Percentiles rank a stretch among this genome's conserved stretches.
Conservation (phyloP, 1,140 invertebrate species). For the Trichoplusia ni region DNA sequence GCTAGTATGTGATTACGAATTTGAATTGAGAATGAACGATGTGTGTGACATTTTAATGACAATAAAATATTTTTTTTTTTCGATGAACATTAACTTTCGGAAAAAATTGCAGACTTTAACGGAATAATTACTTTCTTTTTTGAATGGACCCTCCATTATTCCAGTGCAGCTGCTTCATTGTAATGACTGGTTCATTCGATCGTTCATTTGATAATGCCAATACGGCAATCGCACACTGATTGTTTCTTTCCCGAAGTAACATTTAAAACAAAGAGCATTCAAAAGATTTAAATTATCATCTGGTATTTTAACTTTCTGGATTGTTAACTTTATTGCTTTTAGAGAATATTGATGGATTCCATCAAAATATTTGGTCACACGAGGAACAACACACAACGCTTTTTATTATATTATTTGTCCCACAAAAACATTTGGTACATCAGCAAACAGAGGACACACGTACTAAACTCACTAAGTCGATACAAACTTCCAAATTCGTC, state of each 20-base stretch:
- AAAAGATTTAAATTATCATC: background rate
- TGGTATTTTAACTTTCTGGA: too few relatives aligned
- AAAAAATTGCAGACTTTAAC: background rate
- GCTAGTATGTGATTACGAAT: too few relatives aligned
- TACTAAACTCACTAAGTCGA: background rate
- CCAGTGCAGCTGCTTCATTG: background rate
- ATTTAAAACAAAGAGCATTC: background rate
- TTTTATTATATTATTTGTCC: too few relatives aligned
- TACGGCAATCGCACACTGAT: conserved; percentile 18
- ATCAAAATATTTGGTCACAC: too few relatives aligned
- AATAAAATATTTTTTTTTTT: background rate
- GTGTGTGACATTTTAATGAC: too few relatives aligned
- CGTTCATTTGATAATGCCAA: conserved; percentile 11
- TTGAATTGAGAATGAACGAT: too few relatives aligned
- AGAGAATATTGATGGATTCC: too few relatives aligned
- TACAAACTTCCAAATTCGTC: background rate
- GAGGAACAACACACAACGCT: too few relatives aligned
- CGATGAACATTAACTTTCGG: background rate
- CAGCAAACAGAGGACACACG: background rate
- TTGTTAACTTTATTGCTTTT: too few relatives aligned
- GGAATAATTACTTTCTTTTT: conserved; percentile 4
- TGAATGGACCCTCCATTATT: background rate
- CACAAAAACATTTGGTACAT: too few relatives aligned
- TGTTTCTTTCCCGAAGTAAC: background rate
- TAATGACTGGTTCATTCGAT: conserved; percentile 5